Conservation (phyloP, 2,113 vertebrate genomes). For the Pseudopodoces humilis region DNA sequence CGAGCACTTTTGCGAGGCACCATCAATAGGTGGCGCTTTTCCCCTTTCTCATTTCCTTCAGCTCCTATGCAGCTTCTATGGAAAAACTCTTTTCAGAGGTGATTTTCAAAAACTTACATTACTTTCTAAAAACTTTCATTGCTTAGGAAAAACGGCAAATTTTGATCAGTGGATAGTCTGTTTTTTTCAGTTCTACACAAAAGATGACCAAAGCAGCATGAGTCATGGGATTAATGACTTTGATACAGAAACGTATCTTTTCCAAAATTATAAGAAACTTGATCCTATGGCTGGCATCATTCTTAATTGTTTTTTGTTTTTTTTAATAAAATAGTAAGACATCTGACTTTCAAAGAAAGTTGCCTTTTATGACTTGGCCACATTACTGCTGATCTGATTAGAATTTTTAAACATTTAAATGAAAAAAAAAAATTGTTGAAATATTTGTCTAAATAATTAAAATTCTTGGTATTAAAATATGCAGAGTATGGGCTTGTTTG, state of each 20-base stretch:
- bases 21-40: conserved; percentile 78
- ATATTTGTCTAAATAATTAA: background rate
- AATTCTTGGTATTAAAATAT: background rate
- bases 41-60: conserved; percentile 36
- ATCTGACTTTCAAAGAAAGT: background rate
- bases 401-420: background rate
- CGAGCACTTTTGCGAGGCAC: background rate
- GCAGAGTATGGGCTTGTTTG: accelerated
- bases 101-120: background rate
- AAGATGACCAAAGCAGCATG: background rate
- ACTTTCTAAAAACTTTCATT: background rate
- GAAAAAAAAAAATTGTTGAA: background rate
- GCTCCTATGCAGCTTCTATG: accelerated
- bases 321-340: background rate
- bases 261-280: background rate
- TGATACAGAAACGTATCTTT: background rate
- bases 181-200: background rate
- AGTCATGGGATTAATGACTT: background rate
- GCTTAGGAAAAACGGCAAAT: background rate
- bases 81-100: background rate
- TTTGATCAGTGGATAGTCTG: background rate
- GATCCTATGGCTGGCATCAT: background rate
- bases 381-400: background rate
- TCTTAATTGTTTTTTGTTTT: background rate
- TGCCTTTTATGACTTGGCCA: background rate